Evolutionary conservation across 2,797 vertebrate species (phyloP), one percentile per base, ranked within the genome.

Genomic region (Cynopterus sphinx): DNA sequence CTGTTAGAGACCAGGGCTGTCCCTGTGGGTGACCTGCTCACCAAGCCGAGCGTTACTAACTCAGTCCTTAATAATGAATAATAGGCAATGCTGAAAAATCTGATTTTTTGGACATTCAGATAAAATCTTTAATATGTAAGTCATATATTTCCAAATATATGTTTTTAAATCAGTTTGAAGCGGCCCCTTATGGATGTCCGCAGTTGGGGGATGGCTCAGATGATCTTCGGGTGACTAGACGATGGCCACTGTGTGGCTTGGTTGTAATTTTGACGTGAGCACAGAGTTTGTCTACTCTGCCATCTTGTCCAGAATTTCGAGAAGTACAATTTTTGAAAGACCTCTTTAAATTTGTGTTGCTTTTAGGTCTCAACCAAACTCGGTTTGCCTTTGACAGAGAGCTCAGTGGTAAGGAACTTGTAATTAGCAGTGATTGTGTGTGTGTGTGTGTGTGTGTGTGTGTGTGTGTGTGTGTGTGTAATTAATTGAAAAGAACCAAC

Each of bases 401-500:
- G 26, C 41, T 73, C 74, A 39, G 86, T 41, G 33, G 63, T 67
- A 46, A 55, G 75, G 78, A 79, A 75, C 43, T 55, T 78, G 16
- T 4, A 22, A 79, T 87, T 39, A 70, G 71, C n/a, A 11, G 15
- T 77, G 43, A 21, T n/a, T 68, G 36, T 59, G 12, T 49, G 16
- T 70, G 28, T 88, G 65, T 67, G 15, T 79, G 46, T 57, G 46
- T 36, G 41, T 31, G 8, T 53, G 2, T 26, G 43, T 63, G 83
- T 71, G 49, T 63, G 41, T 63, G 31, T 31, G 7, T 51, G 1
- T 31, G 43, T 61, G 82, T 70, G 49, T 61, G 41, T 63, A 86
- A 87, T 74, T 79, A 63, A 90, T 33, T 61, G 73, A 84, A 75
- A 90, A 94, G 78, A 91, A 83, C n/a, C 33, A 85, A 73, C 81